Evolutionary conservation across 2,888 invertebrate genomes (phyloP).

Genomic region (Himalopsyche tibetana): DNA sequence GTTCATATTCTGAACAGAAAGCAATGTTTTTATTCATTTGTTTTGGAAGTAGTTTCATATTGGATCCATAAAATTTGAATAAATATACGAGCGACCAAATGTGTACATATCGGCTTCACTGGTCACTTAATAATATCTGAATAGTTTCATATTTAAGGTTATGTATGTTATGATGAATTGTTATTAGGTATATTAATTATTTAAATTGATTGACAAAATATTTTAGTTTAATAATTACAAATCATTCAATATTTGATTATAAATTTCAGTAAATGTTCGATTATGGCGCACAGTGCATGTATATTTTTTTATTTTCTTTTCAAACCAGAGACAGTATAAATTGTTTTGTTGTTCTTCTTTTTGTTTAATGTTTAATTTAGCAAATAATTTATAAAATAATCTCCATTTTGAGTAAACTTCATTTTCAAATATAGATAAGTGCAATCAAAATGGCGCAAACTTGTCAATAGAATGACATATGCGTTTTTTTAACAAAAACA

Average conservation of each 20-base stretch:
- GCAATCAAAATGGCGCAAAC: background rate
- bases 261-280: conserved; percentile 4
- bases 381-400: background rate
- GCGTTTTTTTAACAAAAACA: background rate
- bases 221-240: conserved; percentile 20
- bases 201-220: conserved; percentile 28
- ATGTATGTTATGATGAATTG: background rate
- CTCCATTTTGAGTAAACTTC: background rate
- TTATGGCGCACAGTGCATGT: background rate
- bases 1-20: too few species aligned
- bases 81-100: too few species aligned
- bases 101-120: too few species aligned
- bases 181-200: background rate
- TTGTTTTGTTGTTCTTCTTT: background rate
- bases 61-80: too few species aligned
- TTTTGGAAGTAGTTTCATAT: too few species aligned
- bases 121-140: background rate
- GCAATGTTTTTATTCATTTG: too few species aligned
- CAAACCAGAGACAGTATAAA: background rate
- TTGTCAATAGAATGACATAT: background rate
- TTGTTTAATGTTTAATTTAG: too few species aligned
- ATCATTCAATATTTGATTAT: conserved; percentile 31
- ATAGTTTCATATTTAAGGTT: background rate
- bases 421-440: background rate
- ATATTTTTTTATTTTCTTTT: conserved; percentile 4